Percentiles rank a stretch among this genome's conserved stretches.
Evolutionary conservation across 2,113 vertebrate genomes (phyloP).

Genomic region (Empidonax alnorum): DNA sequence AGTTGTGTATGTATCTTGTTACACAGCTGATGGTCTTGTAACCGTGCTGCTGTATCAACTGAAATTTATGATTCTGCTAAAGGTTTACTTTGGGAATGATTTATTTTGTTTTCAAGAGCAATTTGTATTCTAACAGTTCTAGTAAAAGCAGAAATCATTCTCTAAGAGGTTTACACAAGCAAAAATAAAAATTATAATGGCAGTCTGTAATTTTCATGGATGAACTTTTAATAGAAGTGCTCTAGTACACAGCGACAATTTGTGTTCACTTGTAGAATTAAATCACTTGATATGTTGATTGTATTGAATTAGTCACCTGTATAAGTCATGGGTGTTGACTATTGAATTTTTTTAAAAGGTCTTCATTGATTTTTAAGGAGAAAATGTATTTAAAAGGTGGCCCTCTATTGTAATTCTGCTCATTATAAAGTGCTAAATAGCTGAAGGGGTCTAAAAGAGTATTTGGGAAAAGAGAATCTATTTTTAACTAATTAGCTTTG

Average conservation of each 20-base stretch:
- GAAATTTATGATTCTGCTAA: constrained; percentile 37
- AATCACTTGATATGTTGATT: constrained; percentile 58
- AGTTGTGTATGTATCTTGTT: constrained; percentile 17
- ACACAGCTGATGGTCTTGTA: constrained; percentile 46
- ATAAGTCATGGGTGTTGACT: constrained; percentile 66
- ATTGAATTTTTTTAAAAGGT: constrained; percentile 62
- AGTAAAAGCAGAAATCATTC: constrained; percentile 50
- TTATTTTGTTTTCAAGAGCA: constrained; percentile 43
- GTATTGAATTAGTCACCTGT: constrained; percentile 61
- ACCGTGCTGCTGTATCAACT: constrained; percentile 4
- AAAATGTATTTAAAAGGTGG: constrained; percentile 58
- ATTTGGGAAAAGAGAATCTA: constrained; percentile 58
- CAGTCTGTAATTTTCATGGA: constrained; percentile 54
- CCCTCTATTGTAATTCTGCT: constrained; percentile 53
- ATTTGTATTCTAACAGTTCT: constrained; percentile 58
- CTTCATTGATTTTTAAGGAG: constrained; percentile 70
- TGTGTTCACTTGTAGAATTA: constrained; percentile 54
- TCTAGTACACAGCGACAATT: constrained; percentile 50
- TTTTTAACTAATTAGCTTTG: constrained; percentile 71
- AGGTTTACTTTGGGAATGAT: constrained; percentile 32
- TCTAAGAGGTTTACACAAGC: constrained; percentile 46
- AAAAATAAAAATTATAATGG: constrained; percentile 62
- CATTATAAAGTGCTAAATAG: constrained; percentile 70
- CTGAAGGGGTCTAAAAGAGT: constrained; percentile 61
- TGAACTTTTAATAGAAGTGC: constrained; percentile 59